Percentiles rank a stretch among this genome's conserved stretches.
Evolutionary conservation across 2,888 invertebrate species (phyloP).

Genomic region (Microplitis manilae): DNA sequence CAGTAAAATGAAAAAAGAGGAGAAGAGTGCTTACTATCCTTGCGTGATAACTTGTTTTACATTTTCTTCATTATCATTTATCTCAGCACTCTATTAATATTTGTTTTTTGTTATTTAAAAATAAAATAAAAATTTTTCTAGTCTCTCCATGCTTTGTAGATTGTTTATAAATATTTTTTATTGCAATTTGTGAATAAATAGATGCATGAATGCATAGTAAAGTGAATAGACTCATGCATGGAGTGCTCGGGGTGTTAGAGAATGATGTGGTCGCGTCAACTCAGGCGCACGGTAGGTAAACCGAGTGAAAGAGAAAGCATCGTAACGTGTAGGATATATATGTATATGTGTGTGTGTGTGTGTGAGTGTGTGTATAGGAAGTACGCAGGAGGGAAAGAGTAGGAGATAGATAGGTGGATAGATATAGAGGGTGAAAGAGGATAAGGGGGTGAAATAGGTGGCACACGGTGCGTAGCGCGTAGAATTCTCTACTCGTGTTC

Average conservation of each 20-base stretch:
- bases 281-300: conserved; percentile 32
- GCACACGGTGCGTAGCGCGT: conserved; percentile 47
- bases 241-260: conserved; percentile 17
- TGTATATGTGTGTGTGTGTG: not conserved
- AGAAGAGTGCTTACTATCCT: no score
- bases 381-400: conserved; percentile 25
- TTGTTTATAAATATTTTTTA: not conserved
- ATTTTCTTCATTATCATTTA: no score
- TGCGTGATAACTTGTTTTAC: no score
- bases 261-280: conserved; percentile 36
- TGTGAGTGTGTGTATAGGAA: conserved; percentile 14
- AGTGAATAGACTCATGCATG: conserved; percentile 2
- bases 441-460: conserved; percentile 42
- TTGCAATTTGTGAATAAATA: not conserved
- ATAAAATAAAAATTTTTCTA: no score
- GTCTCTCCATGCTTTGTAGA: not conserved
- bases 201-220: not conserved
- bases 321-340: conserved; percentile 17
- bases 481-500: conserved; percentile 43
- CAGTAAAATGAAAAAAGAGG: not conserved
- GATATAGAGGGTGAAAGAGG: conserved; percentile 39
- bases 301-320: conserved; percentile 17
- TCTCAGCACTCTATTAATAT: no score
- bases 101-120: no score
- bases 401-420: conserved; percentile 23